phyloP scores from a whole-genome alignment of 2,797 vertebrate genomes.

The Chiroxiphia lanceolata region DNA sequence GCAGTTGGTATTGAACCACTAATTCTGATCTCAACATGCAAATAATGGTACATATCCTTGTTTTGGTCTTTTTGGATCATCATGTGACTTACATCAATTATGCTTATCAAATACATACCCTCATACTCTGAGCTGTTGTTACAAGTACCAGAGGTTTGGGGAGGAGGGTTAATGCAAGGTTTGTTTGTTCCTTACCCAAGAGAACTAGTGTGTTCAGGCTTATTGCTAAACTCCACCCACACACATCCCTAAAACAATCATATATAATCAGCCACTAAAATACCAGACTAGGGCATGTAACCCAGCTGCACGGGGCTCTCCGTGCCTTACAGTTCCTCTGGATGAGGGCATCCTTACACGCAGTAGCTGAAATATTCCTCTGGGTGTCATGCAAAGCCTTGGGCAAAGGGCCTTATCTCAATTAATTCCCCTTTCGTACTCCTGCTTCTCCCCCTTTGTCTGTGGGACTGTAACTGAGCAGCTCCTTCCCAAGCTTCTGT shows the following conservation, averaged over 20 bases:
- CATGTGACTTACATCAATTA: accelerated
- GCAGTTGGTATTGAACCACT: neutral
- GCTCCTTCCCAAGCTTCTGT: neutral
- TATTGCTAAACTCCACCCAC: neutral
- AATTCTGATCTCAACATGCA: neutral
- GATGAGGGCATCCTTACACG: neutral
- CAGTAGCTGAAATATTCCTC: constrained; percentile 24
- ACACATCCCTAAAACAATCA: neutral
- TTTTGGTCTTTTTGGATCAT: neutral
- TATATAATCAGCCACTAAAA: accelerated
- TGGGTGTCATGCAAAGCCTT: constrained; percentile 39
- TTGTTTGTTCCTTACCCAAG: neutral
- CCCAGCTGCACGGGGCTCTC: neutral
- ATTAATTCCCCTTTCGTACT: neutral
- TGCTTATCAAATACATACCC: neutral
- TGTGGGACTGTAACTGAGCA: accelerated
- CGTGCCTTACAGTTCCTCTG: neutral
- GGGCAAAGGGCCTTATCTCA: neutral
- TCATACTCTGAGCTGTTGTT: neutral
- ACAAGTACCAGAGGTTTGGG: neutral
- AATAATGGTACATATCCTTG: neutral
- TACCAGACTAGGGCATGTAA: accelerated
- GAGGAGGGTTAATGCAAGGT: neutral
- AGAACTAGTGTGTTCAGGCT: neutral
- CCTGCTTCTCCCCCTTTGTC: neutral